Percentiles rank a stretch among this genome's conserved stretches.
Conservation (phyloP, 2,888 invertebrate species). For the Eilema caniola region DNA sequence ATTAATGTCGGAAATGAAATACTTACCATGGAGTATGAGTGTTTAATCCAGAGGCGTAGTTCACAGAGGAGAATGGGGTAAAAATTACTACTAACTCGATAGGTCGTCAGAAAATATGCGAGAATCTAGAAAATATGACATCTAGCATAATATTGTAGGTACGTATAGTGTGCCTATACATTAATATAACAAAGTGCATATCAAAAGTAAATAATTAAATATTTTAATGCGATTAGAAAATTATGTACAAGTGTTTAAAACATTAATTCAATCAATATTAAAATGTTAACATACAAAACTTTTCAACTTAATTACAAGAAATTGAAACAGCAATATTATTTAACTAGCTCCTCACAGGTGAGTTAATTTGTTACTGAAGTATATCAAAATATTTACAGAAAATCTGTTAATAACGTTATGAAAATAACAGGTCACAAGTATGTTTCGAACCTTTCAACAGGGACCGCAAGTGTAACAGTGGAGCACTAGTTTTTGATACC, state of each 20-base stretch:
- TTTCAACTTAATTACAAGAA: background rate
- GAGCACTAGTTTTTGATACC: constrained; percentile 75
- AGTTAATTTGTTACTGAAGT: constrained; percentile 10
- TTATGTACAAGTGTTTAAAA: background rate
- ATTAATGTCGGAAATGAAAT: background rate
- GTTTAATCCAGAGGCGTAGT: too few relatives aligned
- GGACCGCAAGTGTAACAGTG: constrained; percentile 79
- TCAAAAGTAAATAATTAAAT: background rate
- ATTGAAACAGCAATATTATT: background rate
- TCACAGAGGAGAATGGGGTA: background rate
- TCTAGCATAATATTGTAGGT: background rate
- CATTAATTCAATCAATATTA: background rate
- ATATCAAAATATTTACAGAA: constrained; percentile 5
- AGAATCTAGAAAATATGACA: background rate
- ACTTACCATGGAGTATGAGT: background rate
- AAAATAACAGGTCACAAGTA: constrained; percentile 11
- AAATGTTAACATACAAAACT: background rate
- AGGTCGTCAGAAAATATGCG: background rate
- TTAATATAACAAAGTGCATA: background rate
- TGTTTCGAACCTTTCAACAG: constrained; percentile 80
- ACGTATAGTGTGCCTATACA: background rate
- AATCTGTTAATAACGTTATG: constrained; percentile 19
- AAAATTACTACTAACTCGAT: background rate
- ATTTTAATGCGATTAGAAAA: background rate
- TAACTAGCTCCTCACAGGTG: background rate